These are phyloP conservation scores for Mus spicilegus DNA, from an alignment of 2,113 vertebrate species.

Conservation along the genomic window DNA sequence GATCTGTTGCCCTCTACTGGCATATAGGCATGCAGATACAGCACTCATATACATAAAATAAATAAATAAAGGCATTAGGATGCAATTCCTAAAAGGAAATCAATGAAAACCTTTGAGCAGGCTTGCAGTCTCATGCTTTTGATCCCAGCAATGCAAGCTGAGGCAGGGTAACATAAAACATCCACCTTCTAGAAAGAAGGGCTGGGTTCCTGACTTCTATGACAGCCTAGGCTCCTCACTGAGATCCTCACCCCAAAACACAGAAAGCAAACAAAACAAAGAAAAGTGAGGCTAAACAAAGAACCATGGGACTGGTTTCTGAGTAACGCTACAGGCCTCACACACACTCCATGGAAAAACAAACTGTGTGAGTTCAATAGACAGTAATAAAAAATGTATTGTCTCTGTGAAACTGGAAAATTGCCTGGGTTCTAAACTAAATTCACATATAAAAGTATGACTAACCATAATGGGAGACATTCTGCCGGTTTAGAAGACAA, in stretches of 20 bases:
- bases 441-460: neutral
- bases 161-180: neutral
- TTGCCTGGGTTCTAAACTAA: neutral
- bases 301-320: neutral
- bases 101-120: neutral
- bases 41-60: too few species aligned
- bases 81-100: neutral
- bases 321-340: neutral
- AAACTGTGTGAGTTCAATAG: conserved; percentile 16
- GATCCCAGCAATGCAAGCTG: neutral
- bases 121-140: neutral
- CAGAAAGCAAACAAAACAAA: neutral
- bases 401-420: conserved; percentile 23
- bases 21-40: too few species aligned
- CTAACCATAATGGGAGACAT: neutral
- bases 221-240: neutral
- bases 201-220: neutral
- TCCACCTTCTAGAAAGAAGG: neutral
- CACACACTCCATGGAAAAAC: neutral
- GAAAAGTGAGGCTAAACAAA: neutral
- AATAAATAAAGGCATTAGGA: neutral
- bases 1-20: too few species aligned
- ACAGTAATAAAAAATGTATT: neutral
- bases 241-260: neutral
- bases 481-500: neutral